A percentile compares a stretch with the other conserved stretches of the same genome.
These are phyloP conservation scores for Spodoptera exigua DNA, from an alignment of 2,888 invertebrate species.

Conservation along the genomic window DNA sequence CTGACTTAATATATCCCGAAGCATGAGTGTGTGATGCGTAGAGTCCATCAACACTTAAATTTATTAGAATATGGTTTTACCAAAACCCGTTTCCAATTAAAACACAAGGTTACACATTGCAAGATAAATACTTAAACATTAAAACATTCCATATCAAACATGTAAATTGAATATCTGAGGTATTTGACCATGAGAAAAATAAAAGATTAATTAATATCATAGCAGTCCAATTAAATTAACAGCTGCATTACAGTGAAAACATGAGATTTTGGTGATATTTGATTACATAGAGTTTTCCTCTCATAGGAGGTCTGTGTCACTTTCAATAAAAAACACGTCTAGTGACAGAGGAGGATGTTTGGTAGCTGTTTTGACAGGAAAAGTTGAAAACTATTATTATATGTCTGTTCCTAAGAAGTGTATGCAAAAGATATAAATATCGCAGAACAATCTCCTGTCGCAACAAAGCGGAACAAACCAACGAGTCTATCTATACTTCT, in stretches of 20 bases:
- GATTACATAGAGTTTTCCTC: background rate
- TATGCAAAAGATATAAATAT: background rate
- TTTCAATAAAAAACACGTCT: too few species aligned
- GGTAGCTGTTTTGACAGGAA: too few species aligned
- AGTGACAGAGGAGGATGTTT: too few species aligned
- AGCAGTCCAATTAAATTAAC: constrained; percentile 1
- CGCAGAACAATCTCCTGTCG: background rate
- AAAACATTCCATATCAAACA: constrained; percentile 10
- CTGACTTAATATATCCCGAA: too few species aligned
- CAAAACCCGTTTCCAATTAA: too few species aligned
- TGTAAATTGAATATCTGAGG: constrained; percentile 21
- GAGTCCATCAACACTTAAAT: background rate
- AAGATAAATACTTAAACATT: constrained; percentile 11
- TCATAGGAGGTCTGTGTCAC: too few species aligned
- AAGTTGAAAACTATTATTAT: too few species aligned
- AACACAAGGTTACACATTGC: constrained; percentile 16
- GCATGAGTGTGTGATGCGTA: too few species aligned
- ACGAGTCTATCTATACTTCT: constrained; percentile 2
- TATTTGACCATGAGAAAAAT: constrained; percentile 32
- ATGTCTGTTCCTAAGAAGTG: background rate
- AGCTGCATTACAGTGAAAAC: background rate
- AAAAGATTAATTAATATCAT: background rate
- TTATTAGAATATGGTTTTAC: background rate
- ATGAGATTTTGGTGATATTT: background rate
- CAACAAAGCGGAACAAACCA: constrained; percentile 8